Conservation (phyloP, 2,888 invertebrate genomes). For the Eucera pruinosa region DNA sequence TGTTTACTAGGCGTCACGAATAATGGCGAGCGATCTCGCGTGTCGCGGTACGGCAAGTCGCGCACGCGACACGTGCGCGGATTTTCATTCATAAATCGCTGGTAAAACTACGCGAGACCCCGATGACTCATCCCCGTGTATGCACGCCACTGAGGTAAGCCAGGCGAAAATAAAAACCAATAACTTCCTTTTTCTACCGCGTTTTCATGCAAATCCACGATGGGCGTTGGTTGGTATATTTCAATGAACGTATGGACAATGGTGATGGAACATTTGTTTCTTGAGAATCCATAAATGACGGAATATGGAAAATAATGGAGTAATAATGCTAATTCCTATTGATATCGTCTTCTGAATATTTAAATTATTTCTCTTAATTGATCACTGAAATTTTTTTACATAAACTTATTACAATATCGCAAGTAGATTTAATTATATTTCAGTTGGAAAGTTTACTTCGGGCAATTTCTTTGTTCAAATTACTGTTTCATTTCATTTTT, state of each 20-base stretch:
- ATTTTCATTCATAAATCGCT: slow-evolving; percentile 81
- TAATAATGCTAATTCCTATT: neutral
- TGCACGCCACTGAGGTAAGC: slow-evolving; percentile 70
- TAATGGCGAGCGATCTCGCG: slow-evolving; percentile 60
- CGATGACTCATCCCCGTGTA: slow-evolving; percentile 60
- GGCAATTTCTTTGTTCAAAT: too few relatives aligned
- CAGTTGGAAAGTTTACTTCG: too few relatives aligned
- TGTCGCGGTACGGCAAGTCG: slow-evolving; percentile 45
- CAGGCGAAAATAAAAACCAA: slow-evolving; percentile 61
- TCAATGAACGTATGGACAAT: neutral
- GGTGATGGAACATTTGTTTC: neutral
- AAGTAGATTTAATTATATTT: too few relatives aligned
- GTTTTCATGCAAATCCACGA: slow-evolving; percentile 42
- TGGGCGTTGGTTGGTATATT: slow-evolving; percentile 1
- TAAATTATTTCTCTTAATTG: too few relatives aligned
- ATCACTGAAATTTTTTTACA: too few relatives aligned
- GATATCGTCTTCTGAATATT: too few relatives aligned
- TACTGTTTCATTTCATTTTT: too few relatives aligned
- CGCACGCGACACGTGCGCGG: slow-evolving; percentile 68
- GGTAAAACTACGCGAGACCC: slow-evolving; percentile 53
- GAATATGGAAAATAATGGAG: neutral
- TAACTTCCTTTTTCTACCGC: neutral
- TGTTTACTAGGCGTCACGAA: slow-evolving; percentile 64
- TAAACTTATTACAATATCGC: too few relatives aligned
- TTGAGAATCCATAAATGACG: neutral